phyloP scores from a whole-genome alignment of 2,113 vertebrate species.

The chimpanzee (Pan troglodytes) region DNA sequence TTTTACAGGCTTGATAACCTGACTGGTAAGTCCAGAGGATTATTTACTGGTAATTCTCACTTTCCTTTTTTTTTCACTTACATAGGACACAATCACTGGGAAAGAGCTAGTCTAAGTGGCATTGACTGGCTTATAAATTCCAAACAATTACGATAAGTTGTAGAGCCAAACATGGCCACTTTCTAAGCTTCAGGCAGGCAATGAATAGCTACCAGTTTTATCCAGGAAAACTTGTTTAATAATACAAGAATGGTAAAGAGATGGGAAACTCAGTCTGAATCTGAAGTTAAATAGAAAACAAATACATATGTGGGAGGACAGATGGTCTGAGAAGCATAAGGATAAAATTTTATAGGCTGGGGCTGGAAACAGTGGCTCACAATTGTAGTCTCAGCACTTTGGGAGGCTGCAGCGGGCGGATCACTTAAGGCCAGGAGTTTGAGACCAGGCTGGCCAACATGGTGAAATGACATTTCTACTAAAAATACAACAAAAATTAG shows the following conservation, averaged over 20 bases:
- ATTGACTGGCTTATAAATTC: neutral
- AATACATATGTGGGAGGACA: neutral
- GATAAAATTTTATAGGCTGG: neutral
- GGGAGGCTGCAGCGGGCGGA: too few relatives aligned
- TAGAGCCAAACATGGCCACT: neutral
- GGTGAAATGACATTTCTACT: too few relatives aligned
- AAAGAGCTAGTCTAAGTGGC: constrained; percentile 9
- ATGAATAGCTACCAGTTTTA: neutral
- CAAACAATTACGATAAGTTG: neutral
- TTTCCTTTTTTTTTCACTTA: neutral
- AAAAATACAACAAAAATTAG: too few relatives aligned
- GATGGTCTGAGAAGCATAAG: neutral
- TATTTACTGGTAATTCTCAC: neutral
- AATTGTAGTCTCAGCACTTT: too few relatives aligned
- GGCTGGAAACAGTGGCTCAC: too few relatives aligned
- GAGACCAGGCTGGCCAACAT: too few relatives aligned
- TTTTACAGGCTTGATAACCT: neutral
- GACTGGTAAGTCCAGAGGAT: neutral
- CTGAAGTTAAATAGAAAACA: neutral
- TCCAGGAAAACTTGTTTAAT: neutral
- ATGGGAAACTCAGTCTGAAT: neutral
- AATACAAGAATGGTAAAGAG: too few relatives aligned
- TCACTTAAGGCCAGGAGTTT: too few relatives aligned
- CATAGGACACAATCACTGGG: neutral
- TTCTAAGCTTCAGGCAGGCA: neutral